Evolutionary conservation across 1,140 invertebrate genomes (phyloP).

Genomic region (Calliopsis andreniformis): DNA sequence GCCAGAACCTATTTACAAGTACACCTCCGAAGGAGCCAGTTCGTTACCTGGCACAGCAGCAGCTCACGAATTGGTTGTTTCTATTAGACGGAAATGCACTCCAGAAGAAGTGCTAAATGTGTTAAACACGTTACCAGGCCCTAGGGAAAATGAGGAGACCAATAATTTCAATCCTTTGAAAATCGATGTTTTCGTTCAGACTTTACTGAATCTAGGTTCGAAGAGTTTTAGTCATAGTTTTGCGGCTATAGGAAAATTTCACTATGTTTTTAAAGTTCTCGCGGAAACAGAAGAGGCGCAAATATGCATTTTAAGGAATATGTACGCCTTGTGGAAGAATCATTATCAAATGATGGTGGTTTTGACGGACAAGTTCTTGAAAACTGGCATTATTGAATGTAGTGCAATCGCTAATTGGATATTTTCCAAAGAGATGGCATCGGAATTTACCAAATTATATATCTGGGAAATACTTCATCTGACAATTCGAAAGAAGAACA

Average conservation of each 20-base stretch:
- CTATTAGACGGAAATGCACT: constrained; percentile 93
- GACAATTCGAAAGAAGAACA: constrained; percentile 98
- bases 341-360: constrained; percentile 99
- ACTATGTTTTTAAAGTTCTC: constrained; percentile 95
- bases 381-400: constrained; percentile 98
- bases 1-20: constrained; percentile 91
- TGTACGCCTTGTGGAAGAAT: constrained; percentile 96
- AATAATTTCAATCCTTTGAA: constrained; percentile 93
- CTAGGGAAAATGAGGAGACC: constrained; percentile 86
- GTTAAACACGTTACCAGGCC: constrained; percentile 92
- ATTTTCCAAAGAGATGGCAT: constrained; percentile 97
- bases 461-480: constrained; percentile 99
- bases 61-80: constrained; percentile 91
- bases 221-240: constrained; percentile 99
- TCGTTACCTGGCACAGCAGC: constrained; percentile 90
- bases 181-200: constrained; percentile 98
- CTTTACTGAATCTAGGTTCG: constrained; percentile 94
- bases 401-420: constrained; percentile 99
- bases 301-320: constrained; percentile 95
- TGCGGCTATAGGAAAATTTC: constrained; percentile 98
- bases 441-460: constrained; percentile 96
- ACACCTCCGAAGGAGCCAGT: constrained; percentile 89
- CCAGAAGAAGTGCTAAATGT: constrained; percentile 95
- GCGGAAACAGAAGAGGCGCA: constrained; percentile 97
- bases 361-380: constrained; percentile 97